Conservation (phyloP, 35 echinoderm and acorn worm species). For the Apostichopus parvimensis region DNA sequence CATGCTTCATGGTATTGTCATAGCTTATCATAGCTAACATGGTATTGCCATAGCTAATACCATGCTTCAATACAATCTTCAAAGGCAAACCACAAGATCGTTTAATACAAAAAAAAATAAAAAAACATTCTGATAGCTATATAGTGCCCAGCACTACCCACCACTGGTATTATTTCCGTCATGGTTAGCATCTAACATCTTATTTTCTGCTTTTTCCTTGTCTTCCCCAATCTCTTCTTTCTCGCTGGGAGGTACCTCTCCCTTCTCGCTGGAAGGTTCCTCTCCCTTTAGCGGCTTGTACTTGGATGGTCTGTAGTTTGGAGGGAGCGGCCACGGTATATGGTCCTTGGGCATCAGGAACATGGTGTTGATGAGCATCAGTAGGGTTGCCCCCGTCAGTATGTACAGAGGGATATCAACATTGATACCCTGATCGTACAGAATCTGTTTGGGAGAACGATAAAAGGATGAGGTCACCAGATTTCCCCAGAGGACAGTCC, state of each 20-base stretch:
- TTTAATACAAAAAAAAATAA: no score
- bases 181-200: not conserved
- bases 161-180: not conserved
- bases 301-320: constrained; percentile 54
- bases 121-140: no score
- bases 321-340: constrained; percentile 75
- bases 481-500: no score
- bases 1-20: no score
- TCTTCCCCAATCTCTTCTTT: not conserved
- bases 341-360: constrained; percentile 52
- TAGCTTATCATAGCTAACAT: not conserved
- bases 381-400: constrained; percentile 51
- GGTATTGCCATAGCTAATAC: not conserved
- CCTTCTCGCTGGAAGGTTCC: not conserved
- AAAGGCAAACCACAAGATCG: no score
- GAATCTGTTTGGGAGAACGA: constrained; percentile 34
- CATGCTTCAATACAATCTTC: no score
- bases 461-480: not conserved
- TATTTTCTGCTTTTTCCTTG: not conserved
- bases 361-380: constrained; percentile 68
- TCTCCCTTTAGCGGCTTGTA: constrained; percentile 16
- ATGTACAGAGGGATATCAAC: constrained; percentile 64
- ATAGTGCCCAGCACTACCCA: not conserved
- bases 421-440: constrained; percentile 54
- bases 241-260: not conserved